A percentile compares a stretch with the other conserved stretches of the same genome.
phyloP scores from a whole-genome alignment of 2,113 vertebrate genomes.

The Hyla sarda region DNA sequence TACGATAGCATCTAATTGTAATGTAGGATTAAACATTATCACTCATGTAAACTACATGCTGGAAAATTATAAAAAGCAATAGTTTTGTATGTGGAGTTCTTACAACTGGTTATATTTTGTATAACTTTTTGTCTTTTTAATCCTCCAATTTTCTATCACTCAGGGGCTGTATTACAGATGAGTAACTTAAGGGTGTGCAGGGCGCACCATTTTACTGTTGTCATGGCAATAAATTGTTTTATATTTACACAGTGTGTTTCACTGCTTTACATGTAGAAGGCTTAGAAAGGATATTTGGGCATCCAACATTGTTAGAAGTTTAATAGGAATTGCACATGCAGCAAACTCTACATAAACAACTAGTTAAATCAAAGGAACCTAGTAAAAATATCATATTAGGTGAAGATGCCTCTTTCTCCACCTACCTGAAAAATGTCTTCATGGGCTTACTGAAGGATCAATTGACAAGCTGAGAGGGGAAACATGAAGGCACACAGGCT shows the following conservation, averaged over 20 bases:
- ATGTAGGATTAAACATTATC: neutral
- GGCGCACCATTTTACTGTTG: conserved; percentile 2
- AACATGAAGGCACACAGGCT: too few species aligned
- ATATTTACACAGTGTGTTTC: neutral
- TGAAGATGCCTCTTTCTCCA: too few species aligned
- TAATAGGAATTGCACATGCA: too few species aligned
- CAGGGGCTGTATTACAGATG: neutral
- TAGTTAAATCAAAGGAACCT: too few species aligned
- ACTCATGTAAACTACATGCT: neutral
- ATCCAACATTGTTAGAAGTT: too few species aligned
- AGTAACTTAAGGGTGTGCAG: conserved; percentile 10
- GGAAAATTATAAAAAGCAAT: neutral
- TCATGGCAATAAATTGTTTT: conserved; percentile 34
- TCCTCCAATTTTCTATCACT: neutral
- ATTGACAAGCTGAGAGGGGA: too few species aligned
- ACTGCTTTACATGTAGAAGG: too few species aligned
- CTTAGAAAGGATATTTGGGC: neutral
- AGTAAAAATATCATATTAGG: too few species aligned
- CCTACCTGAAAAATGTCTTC: too few species aligned
- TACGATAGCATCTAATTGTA: neutral
- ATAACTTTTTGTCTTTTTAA: neutral
- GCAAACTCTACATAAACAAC: too few species aligned
- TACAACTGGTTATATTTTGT: neutral
- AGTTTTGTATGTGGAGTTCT: neutral
- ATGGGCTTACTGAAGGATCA: too few species aligned